Percentiles rank a stretch among this genome's conserved stretches.
Conservation (phyloP, 1,140 invertebrate genomes). For the Camponotus vicinus region DNA sequence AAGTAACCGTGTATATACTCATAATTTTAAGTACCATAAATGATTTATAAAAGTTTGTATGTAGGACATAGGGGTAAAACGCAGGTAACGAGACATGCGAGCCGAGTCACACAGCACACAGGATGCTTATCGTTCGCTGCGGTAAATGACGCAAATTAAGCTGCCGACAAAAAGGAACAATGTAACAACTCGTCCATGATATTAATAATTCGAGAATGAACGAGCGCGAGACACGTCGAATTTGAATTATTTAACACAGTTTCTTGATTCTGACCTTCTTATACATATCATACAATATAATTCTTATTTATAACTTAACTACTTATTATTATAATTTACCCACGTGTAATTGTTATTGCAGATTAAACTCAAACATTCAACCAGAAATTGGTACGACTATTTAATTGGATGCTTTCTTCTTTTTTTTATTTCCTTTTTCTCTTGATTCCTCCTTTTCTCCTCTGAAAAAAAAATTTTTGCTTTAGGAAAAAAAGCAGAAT, state of each 20-base stretch:
- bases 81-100: constrained; percentile 36
- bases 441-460: not conserved
- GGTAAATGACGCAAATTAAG: constrained; percentile 7
- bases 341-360: not conserved
- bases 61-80: constrained; percentile 48
- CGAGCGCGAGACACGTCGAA: not conserved
- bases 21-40: constrained; percentile 40
- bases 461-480: not conserved
- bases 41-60: constrained; percentile 65
- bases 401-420: not conserved
- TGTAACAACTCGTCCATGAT: not conserved
- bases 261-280: not conserved
- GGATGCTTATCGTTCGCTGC: constrained; percentile 35
- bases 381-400: not conserved
- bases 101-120: not conserved
- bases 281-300: too few relatives aligned
- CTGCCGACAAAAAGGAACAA: not conserved
- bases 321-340: too few relatives aligned
- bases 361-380: not conserved
- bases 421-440: not conserved
- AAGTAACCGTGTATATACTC: constrained; percentile 11
- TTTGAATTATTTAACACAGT: not conserved
- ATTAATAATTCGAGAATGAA: constrained; percentile 24
- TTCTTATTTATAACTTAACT: too few relatives aligned
- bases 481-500: not conserved